Evolutionary conservation across 2,113 vertebrate species (phyloP).

Genomic region (Thomomys bottae): DNA sequence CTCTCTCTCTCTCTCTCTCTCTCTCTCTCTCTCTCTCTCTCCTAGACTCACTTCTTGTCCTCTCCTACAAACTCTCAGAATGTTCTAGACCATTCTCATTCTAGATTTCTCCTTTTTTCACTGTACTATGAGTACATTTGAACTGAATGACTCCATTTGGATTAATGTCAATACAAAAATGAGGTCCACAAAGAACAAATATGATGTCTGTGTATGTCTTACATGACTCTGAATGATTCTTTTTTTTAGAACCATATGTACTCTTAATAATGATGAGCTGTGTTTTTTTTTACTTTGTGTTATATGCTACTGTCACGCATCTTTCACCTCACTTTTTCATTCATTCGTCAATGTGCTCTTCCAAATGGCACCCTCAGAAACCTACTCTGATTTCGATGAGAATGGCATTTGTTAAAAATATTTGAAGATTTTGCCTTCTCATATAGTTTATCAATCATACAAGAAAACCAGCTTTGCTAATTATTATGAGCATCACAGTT

Average conservation of each 20-base stretch:
- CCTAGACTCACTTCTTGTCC: background rate
- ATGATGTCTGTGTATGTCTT: background rate
- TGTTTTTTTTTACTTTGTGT: background rate
- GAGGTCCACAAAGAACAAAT: slow-evolving; percentile 34
- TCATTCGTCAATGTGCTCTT: background rate
- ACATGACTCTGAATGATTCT: background rate
- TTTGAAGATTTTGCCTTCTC: background rate
- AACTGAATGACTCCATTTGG: background rate
- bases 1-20: background rate
- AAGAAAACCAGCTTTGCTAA: slow-evolving; percentile 10
- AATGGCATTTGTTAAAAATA: slow-evolving; percentile 6
- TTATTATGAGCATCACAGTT: background rate
- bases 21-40: background rate
- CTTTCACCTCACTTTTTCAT: slow-evolving; percentile 33
- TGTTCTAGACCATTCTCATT: background rate
- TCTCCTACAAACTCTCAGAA: background rate
- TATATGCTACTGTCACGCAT: background rate
- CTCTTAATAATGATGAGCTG: background rate
- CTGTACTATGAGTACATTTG: background rate
- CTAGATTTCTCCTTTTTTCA: background rate
- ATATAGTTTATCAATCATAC: background rate
- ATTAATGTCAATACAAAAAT: background rate
- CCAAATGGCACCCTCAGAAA: background rate
- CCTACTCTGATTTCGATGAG: slow-evolving; percentile 4
- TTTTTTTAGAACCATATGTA: background rate